phyloP scores from a whole-genome alignment of 2,113 vertebrate species.

The Rhynchopsitta pachyrhyncha region DNA sequence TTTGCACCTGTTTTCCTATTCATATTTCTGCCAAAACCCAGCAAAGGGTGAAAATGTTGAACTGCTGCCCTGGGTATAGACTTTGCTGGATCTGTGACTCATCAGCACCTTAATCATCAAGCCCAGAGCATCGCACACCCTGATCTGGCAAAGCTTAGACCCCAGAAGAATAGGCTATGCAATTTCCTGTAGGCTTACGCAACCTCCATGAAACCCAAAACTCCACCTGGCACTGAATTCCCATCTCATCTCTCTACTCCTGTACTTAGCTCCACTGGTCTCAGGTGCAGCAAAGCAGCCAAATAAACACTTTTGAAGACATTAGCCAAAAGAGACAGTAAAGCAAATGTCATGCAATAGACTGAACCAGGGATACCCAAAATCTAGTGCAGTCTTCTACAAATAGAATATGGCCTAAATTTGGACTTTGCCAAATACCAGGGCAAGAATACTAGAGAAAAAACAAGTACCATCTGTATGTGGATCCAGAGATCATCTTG shows the following conservation, averaged over 20 bases:
- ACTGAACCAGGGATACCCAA: neutral
- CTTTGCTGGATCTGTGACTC: neutral
- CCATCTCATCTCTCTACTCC: neutral
- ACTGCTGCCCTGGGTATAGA: neutral
- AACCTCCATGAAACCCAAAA: neutral
- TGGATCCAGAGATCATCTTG: slow-evolving; percentile 82
- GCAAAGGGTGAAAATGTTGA: neutral
- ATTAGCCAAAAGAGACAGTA: neutral
- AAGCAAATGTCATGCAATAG: neutral
- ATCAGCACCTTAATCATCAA: neutral
- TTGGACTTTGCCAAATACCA: neutral
- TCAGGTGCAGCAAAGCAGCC: neutral
- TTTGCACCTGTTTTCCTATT: neutral
- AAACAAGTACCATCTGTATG: slow-evolving; percentile 77
- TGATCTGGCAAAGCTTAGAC: neutral
- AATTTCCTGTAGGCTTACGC: neutral
- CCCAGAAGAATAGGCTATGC: neutral
- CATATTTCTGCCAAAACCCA: neutral
- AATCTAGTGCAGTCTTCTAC: neutral
- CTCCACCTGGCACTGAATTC: neutral
- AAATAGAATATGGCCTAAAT: neutral
- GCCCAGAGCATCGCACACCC: neutral
- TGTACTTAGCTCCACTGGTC: neutral
- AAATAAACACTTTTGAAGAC: neutral
- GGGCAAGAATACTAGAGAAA: neutral